Conservation (phyloP, 2,113 vertebrate species). For the Ahaetulla prasina region DNA sequence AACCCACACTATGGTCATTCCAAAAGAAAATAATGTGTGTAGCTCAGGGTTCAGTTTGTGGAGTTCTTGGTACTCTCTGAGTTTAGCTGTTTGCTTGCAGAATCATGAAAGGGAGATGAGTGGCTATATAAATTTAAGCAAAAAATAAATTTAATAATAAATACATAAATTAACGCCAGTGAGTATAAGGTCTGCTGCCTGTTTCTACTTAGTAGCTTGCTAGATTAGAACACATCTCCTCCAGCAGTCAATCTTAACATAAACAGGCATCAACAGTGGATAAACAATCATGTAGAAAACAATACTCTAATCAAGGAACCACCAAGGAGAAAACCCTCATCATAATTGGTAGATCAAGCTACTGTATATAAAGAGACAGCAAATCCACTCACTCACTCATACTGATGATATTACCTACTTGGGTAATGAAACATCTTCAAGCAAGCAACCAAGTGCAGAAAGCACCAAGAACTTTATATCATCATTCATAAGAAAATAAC, state of each 20-base stretch:
- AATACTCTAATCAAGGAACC: neutral
- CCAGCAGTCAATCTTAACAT: neutral
- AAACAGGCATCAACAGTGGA: neutral
- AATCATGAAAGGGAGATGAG: neutral
- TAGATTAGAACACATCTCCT: neutral
- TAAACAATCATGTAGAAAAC: neutral
- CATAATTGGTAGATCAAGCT: neutral
- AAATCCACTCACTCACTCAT: neutral
- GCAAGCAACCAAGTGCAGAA: neutral
- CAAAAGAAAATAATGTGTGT: neutral
- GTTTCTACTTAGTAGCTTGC: neutral
- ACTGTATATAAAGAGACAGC: neutral
- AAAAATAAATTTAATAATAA: neutral
- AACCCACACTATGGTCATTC: neutral
- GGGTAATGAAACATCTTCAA: neutral
- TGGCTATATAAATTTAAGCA: neutral
- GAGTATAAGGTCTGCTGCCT: neutral
- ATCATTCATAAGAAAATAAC: conserved; percentile 24
- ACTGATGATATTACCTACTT: neutral
- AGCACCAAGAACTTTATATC: neutral
- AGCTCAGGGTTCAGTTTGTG: neutral
- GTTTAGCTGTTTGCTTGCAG: neutral
- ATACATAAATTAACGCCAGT: neutral
- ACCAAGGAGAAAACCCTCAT: neutral
- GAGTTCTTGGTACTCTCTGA: neutral